These are phyloP conservation scores for Aphidius colemani DNA, from an alignment of 2,888 invertebrate genomes.

Conservation along the genomic window DNA sequence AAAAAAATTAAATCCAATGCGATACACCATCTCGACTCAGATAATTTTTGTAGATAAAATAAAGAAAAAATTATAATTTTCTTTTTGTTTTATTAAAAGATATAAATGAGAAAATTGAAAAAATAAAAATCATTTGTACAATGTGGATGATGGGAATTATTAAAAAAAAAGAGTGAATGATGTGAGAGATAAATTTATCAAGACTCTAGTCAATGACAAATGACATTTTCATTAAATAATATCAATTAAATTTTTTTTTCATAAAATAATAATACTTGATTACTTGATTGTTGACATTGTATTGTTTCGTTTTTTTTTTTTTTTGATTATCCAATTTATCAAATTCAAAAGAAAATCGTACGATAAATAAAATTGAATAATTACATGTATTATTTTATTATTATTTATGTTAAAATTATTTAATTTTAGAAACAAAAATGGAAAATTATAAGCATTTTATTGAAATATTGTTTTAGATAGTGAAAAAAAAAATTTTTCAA, in stretches of 20 bases:
- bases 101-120: background rate
- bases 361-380: too few species aligned
- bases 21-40: conserved; percentile 14
- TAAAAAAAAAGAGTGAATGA: too few species aligned
- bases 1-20: conserved; percentile 30
- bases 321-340: too few species aligned
- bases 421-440: too few species aligned
- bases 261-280: background rate
- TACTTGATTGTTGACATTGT: background rate
- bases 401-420: too few species aligned
- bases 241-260: background rate
- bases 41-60: background rate
- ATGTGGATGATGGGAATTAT: too few species aligned
- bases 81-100: conserved; percentile 6
- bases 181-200: conserved; percentile 6
- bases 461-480: background rate
- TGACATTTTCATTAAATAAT: conserved; percentile 13
- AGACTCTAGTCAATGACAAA: conserved; percentile 27
- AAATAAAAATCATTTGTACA: background rate
- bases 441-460: too few species aligned
- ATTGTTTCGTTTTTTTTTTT: background rate
- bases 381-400: too few species aligned
- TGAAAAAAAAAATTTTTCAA: conserved; percentile 12
- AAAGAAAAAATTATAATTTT: conserved; percentile 5
- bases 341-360: too few species aligned